Evolutionary conservation across 2,888 invertebrate genomes (phyloP).

Genomic region (Eupithecia inturbata): DNA sequence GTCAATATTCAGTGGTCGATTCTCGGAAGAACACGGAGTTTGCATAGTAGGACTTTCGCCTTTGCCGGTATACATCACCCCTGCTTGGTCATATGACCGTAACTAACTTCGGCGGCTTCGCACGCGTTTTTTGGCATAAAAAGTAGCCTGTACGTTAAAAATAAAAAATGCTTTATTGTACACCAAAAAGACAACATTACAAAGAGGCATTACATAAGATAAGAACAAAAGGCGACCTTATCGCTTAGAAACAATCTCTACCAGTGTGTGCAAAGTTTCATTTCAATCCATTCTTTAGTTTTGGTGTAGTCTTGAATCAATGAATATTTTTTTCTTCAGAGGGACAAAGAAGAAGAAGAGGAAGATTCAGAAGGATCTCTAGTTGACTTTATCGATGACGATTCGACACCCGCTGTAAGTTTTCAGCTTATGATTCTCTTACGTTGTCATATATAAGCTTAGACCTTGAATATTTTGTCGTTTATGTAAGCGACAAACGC

Average conservation of each 20-base stretch:
- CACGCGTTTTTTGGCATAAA: too few relatives aligned
- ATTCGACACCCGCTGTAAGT: slow-evolving; percentile 75
- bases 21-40: neutral
- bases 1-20: neutral
- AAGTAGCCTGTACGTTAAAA: too few relatives aligned
- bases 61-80: neutral
- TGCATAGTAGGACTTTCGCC: neutral
- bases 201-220: too few relatives aligned
- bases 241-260: too few relatives aligned
- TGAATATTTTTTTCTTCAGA: slow-evolving; percentile 65
- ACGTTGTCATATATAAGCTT: neutral
- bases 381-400: slow-evolving; percentile 89
- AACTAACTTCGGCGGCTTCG: too few relatives aligned
- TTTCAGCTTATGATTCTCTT: neutral
- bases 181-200: too few relatives aligned
- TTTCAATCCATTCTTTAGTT: too few relatives aligned
- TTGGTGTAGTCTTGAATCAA: too few relatives aligned
- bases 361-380: slow-evolving; percentile 89
- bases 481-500: neutral
- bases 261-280: too few relatives aligned
- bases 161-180: too few relatives aligned
- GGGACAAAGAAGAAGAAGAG: slow-evolving; percentile 75
- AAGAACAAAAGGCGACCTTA: too few relatives aligned
- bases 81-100: neutral
- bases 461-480: neutral